phyloP scores from a whole-genome alignment of 2,888 invertebrate species.

The Drosophila nigricruria region DNA sequence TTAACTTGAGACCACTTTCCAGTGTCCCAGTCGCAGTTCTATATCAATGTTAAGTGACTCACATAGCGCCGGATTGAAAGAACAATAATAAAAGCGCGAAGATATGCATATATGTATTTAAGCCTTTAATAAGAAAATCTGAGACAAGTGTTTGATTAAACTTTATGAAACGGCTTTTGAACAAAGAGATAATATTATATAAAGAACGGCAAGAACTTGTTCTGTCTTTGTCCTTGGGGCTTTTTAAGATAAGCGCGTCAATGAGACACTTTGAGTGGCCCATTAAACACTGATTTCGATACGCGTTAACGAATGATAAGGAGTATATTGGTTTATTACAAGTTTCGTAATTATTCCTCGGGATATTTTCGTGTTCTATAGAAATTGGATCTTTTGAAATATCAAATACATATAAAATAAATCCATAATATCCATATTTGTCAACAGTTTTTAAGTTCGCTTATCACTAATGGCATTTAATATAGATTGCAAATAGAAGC shows the following conservation, averaged over 20 bases:
- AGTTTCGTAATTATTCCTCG: not conserved
- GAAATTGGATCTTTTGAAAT: not conserved
- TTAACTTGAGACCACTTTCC: conserved; percentile 20
- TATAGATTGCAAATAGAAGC: not conserved
- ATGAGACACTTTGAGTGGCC: conserved; percentile 13
- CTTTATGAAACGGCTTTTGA: conserved; percentile 27
- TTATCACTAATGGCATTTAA: not conserved
- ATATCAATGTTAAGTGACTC: conserved; percentile 44
- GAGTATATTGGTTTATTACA: not conserved
- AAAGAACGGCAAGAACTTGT: conserved; percentile 12
- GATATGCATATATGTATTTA: conserved; percentile 13
- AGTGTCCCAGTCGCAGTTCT: conserved; percentile 5
- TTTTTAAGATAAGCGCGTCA: conserved; percentile 15
- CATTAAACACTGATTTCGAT: conserved; percentile 16
- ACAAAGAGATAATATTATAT: conserved; percentile 8
- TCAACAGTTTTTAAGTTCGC: not conserved
- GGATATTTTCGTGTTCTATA: not conserved
- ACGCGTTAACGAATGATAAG: not conserved
- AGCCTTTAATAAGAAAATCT: conserved; percentile 9
- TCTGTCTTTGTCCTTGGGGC: conserved; percentile 20
- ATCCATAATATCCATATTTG: not conserved
- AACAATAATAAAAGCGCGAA: conserved; percentile 1
- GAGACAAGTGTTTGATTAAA: conserved; percentile 29
- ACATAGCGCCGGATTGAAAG: conserved; percentile 24
- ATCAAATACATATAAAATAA: not conserved